These are phyloP conservation scores for Halictus ligatus DNA, from an alignment of 2,888 invertebrate genomes.

Conservation along the genomic window DNA sequence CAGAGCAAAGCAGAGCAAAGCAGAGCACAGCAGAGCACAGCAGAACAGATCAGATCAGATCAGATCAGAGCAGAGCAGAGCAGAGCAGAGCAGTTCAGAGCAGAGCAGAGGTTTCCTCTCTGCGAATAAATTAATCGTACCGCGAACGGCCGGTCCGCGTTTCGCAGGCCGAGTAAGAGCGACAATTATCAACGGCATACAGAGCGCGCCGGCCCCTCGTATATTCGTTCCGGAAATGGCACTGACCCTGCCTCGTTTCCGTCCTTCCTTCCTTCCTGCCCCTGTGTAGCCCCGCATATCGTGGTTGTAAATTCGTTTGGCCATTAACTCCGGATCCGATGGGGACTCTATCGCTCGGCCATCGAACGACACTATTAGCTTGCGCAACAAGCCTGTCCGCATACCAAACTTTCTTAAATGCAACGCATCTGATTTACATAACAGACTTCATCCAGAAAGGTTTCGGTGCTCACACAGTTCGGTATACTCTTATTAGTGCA, in stretches of 20 bases:
- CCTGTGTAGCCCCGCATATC: conserved; percentile 40
- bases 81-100: too few species aligned
- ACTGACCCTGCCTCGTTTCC: conserved; percentile 70
- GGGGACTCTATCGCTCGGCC: not conserved
- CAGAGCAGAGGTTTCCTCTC: not conserved
- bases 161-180: conserved; percentile 50
- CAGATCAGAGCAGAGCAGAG: too few species aligned
- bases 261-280: conserved; percentile 65
- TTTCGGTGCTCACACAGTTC: too few species aligned
- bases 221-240: conserved; percentile 71
- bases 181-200: conserved; percentile 64
- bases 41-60: too few species aligned
- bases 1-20: too few species aligned
- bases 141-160: conserved; percentile 12
- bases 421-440: too few species aligned
- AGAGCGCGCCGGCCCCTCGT: conserved; percentile 39
- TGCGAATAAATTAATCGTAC: conserved; percentile 38
- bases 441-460: too few species aligned
- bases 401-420: not conserved
- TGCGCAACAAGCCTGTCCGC: not conserved
- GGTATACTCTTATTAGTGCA: too few species aligned
- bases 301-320: conserved; percentile 54
- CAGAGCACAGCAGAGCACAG: too few species aligned
- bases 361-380: not conserved
- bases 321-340: conserved; percentile 40